Evolutionary conservation across 1,140 invertebrate genomes (phyloP).

Genomic region (Heliothis virescens): DNA sequence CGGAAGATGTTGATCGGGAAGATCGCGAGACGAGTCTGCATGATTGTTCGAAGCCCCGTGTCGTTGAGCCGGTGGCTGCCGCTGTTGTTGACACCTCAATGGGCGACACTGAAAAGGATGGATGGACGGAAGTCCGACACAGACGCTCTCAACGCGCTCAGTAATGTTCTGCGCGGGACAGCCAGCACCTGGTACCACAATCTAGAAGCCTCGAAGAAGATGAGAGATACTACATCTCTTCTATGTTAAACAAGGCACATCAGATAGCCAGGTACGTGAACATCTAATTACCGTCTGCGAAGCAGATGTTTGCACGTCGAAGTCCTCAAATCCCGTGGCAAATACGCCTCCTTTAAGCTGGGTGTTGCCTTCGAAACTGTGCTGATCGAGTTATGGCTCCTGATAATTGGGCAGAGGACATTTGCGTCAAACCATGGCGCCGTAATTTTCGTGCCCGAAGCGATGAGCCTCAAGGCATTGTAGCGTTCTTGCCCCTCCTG

Average conservation of each 20-base stretch:
- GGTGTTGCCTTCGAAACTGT: too few relatives aligned
- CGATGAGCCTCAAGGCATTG: neutral
- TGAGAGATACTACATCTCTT: too few relatives aligned
- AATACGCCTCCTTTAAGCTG: too few relatives aligned
- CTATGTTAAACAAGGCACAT: too few relatives aligned
- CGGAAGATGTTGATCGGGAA: neutral
- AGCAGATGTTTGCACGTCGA: slow-evolving; percentile 19
- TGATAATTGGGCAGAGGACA: slow-evolving; percentile 11
- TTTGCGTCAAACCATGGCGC: slow-evolving; percentile 29
- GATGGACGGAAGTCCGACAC: neutral
- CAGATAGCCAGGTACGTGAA: neutral
- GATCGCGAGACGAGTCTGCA: neutral
- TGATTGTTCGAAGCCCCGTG: neutral
- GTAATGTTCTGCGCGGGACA: slow-evolving; percentile 13
- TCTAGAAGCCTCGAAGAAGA: neutral
- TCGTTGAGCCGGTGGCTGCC: neutral
- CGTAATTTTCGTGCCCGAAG: slow-evolving; percentile 16
- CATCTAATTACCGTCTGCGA: slow-evolving; percentile 6
- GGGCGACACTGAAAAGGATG: neutral
- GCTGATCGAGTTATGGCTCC: slow-evolving; percentile 17
- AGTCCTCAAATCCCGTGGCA: slow-evolving; percentile 4
- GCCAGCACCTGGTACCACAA: slow-evolving; percentile 25
- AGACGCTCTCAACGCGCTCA: neutral
- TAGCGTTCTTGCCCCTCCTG: neutral
- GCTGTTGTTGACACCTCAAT: neutral